phyloP scores from a whole-genome alignment of 2,888 invertebrate genomes.

The Gymnoscelis rufifasciata region DNA sequence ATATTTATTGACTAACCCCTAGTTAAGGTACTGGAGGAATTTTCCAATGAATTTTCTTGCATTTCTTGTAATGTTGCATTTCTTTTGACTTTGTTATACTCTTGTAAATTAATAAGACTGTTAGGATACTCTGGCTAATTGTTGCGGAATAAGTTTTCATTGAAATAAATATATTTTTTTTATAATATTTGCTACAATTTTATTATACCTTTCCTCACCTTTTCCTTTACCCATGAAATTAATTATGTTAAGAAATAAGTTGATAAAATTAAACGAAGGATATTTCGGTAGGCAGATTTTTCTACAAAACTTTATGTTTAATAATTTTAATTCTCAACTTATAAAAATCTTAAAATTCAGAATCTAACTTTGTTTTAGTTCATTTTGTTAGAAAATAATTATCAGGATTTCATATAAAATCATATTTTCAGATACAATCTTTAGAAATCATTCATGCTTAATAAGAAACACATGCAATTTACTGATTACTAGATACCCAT shows the following conservation, averaged over 20 bases:
- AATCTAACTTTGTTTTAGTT: too few species aligned
- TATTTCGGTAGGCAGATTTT: too few species aligned
- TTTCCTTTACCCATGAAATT: neutral
- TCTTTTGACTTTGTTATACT: slow-evolving; percentile 64
- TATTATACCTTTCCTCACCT: slow-evolving; percentile 10
- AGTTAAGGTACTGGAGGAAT: slow-evolving; percentile 39
- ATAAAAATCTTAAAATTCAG: too few species aligned
- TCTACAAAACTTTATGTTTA: too few species aligned
- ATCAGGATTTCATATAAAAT: too few species aligned
- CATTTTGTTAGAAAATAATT: too few species aligned
- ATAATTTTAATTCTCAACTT: too few species aligned
- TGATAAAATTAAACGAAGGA: neutral
- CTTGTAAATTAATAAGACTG: slow-evolving; percentile 76
- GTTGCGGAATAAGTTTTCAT: slow-evolving; percentile 53
- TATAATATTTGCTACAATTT: slow-evolving; percentile 38
- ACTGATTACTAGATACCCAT: too few species aligned
- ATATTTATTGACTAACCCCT: slow-evolving; percentile 72
- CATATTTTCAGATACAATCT: too few species aligned
- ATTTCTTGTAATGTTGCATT: slow-evolving; percentile 69
- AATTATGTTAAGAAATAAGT: neutral
- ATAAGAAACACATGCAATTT: too few species aligned
- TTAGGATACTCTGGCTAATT: slow-evolving; percentile 74
- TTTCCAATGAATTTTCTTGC: slow-evolving; percentile 45
- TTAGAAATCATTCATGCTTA: too few species aligned
- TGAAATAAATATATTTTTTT: slow-evolving; percentile 57